Evolutionary conservation across 2,888 invertebrate species (phyloP).

Genomic region (Drosophila kambysellisi): DNA sequence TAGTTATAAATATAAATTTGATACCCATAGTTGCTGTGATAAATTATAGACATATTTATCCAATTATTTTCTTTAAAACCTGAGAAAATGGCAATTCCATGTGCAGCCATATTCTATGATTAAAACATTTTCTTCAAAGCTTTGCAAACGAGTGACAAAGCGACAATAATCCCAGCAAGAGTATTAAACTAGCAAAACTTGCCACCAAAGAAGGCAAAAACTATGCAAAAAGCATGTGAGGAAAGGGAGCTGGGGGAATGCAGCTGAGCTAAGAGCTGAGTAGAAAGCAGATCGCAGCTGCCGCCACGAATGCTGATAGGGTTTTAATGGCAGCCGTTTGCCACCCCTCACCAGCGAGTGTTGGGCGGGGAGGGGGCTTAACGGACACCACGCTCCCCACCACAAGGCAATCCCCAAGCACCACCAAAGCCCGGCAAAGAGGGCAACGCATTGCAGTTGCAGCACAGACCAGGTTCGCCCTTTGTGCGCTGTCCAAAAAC

Average conservation of each 20-base stretch:
- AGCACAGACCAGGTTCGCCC: slow-evolving; percentile 64
- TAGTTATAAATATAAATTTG: background rate
- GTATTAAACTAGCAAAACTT: slow-evolving; percentile 1
- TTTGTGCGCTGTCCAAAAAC: slow-evolving; percentile 74
- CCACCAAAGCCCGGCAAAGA: slow-evolving; percentile 5
- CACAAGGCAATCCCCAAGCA: slow-evolving; percentile 1
- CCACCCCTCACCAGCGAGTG: slow-evolving; percentile 37
- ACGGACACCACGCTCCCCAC: background rate
- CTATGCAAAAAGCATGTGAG: slow-evolving; percentile 14
- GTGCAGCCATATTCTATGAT: background rate
- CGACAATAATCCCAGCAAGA: background rate
- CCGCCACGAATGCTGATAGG: slow-evolving; percentile 76
- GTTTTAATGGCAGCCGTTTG: slow-evolving; percentile 72
- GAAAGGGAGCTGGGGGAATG: slow-evolving; percentile 35
- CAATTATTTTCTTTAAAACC: background rate
- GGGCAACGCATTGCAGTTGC: slow-evolving; percentile 67
- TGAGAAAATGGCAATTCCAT: background rate
- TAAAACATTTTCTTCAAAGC: background rate
- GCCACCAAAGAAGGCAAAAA: slow-evolving; percentile 21
- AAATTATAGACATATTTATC: background rate
- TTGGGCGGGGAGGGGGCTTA: slow-evolving; percentile 23
- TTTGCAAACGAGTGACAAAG: background rate
- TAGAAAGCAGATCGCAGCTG: slow-evolving; percentile 62
- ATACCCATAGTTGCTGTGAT: background rate
- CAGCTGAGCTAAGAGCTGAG: slow-evolving; percentile 29